Conservation (phyloP, 2,888 invertebrate genomes). For the Molanna angustata region DNA sequence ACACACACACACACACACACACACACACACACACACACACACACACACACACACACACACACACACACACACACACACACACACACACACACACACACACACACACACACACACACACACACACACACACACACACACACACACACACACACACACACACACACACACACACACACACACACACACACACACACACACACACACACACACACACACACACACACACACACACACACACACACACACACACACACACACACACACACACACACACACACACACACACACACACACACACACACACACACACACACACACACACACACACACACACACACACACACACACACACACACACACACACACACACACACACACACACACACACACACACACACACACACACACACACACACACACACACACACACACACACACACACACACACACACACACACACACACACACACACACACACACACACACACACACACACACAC, state of each 20-base stretch:
- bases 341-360: constrained; percentile 4
- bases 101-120: constrained; percentile 33
- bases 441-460: constrained; percentile 4
- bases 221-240: constrained; percentile 33
- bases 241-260: constrained; percentile 34
- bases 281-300: constrained; percentile 2
- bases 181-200: constrained; percentile 34
- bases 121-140: constrained; percentile 34
- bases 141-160: constrained; percentile 34
- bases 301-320: constrained; percentile 3
- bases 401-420: constrained; percentile 4
- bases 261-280: constrained; percentile 36
- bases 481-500: constrained; percentile 3
- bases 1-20: constrained; percentile 35
- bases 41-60: constrained; percentile 34
- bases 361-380: constrained; percentile 3
- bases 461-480: constrained; percentile 5
- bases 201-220: constrained; percentile 34
- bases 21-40: constrained; percentile 34
- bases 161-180: constrained; percentile 34
- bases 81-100: constrained; percentile 34
- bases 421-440: constrained; percentile 3
- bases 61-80: constrained; percentile 34
- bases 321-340: constrained; percentile 4
- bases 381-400: constrained; percentile 4